Conservation (phyloP, 2,113 vertebrate genomes). For the Pituophis catenifer region DNA sequence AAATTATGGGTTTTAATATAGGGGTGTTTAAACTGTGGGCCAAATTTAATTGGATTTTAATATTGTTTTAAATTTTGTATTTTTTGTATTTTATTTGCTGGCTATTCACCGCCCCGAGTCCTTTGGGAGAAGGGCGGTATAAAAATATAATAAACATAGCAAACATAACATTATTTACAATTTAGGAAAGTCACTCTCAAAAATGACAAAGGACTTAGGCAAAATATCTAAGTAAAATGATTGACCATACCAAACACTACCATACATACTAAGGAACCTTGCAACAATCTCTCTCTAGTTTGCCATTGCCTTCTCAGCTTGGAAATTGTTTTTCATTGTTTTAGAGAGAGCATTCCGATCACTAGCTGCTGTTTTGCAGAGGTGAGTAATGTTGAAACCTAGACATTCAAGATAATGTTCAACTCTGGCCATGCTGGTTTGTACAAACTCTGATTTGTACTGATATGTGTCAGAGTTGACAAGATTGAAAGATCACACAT, state of each 20-base stretch:
- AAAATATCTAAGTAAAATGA: background rate
- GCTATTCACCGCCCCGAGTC: too few relatives aligned
- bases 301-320: background rate
- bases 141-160: too few relatives aligned
- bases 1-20: too few relatives aligned
- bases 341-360: background rate
- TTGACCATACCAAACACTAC: background rate
- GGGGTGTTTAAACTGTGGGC: too few relatives aligned
- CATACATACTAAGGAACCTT: background rate
- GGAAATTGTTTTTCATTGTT: background rate
- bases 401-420: background rate
- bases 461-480: background rate
- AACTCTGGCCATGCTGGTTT: background rate
- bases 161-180: background rate
- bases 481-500: background rate
- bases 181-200: background rate
- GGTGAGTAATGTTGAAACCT: background rate
- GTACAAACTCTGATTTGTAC: background rate
- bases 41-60: too few relatives aligned
- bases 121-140: too few relatives aligned
- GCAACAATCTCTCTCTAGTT: background rate
- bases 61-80: too few relatives aligned
- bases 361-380: background rate
- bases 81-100: too few relatives aligned
- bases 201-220: background rate